These are phyloP conservation scores for Erebia aethiops DNA, from an alignment of 2,888 invertebrate species.

Conservation along the genomic window DNA sequence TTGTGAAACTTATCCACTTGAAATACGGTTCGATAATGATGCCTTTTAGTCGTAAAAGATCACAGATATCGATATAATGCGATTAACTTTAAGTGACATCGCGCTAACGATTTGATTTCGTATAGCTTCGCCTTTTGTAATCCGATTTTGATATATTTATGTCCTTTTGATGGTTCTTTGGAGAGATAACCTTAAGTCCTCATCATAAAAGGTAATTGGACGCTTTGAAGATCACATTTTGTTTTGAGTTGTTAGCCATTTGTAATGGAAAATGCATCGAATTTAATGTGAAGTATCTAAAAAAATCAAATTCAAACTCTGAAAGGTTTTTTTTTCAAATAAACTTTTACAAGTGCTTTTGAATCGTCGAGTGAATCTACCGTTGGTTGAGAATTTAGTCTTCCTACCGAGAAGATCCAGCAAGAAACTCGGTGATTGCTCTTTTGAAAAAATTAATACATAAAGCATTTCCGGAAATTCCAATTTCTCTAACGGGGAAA, in stretches of 20 bases:
- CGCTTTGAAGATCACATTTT: constrained; percentile 16
- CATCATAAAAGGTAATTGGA: constrained; percentile 19
- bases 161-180: constrained; percentile 43
- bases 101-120: constrained; percentile 74
- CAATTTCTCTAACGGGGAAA: too few relatives aligned
- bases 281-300: too few relatives aligned
- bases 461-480: too few relatives aligned
- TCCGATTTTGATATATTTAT: constrained; percentile 46
- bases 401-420: too few relatives aligned
- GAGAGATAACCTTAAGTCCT: constrained; percentile 16
- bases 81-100: constrained; percentile 79
- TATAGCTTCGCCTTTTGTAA: constrained; percentile 48
- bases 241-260: not conserved
- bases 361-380: too few relatives aligned
- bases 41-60: constrained; percentile 49
- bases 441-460: too few relatives aligned
- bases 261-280: too few relatives aligned
- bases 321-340: too few relatives aligned
- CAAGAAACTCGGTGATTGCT: too few relatives aligned
- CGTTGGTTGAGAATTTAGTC: too few relatives aligned
- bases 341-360: too few relatives aligned
- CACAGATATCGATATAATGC: constrained; percentile 75
- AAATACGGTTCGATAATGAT: constrained; percentile 44
- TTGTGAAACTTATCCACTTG: constrained; percentile 47
- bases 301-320: too few relatives aligned